Percentiles rank a stretch among this genome's conserved stretches.
These are phyloP conservation scores for Zophobas morio DNA, from an alignment of 1,140 invertebrate species.

Conservation along the genomic window DNA sequence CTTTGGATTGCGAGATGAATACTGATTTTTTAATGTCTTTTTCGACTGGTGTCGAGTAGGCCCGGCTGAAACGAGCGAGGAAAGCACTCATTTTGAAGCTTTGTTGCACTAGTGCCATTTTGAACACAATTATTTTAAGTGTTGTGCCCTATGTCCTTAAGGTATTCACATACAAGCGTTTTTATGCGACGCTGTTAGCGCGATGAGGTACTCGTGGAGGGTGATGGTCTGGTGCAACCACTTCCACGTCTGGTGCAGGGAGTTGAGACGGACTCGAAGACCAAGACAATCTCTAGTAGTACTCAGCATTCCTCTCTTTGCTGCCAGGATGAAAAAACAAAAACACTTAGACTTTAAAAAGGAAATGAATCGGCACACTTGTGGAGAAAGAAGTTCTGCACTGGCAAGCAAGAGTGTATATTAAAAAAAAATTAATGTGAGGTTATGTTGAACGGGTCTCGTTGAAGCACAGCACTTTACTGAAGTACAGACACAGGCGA, in stretches of 20 bases:
- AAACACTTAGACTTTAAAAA: slow-evolving; percentile 24
- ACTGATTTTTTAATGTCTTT: slow-evolving; percentile 78
- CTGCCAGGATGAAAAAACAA: slow-evolving; percentile 61
- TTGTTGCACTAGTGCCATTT: slow-evolving; percentile 63
- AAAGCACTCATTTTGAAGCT: slow-evolving; percentile 50
- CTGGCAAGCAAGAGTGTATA: background rate
- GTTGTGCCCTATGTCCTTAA: slow-evolving; percentile 56
- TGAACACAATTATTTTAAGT: slow-evolving; percentile 44
- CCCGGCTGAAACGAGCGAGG: slow-evolving; percentile 40
- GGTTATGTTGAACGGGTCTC: background rate
- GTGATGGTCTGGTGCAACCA: slow-evolving; percentile 91
- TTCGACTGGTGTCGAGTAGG: slow-evolving; percentile 31
- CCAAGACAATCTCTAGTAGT: slow-evolving; percentile 87
- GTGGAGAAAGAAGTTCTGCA: background rate
- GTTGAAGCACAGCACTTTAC: slow-evolving; percentile 1
- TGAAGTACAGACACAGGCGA: slow-evolving; percentile 22
- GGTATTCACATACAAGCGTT: slow-evolving; percentile 66
- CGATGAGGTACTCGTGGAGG: slow-evolving; percentile 88
- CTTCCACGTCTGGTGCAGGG: slow-evolving; percentile 92
- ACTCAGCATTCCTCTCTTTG: slow-evolving; percentile 84
- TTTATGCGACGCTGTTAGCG: slow-evolving; percentile 81
- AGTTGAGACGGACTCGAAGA: slow-evolving; percentile 86
- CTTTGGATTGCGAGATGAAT: slow-evolving; percentile 91
- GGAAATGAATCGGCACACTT: background rate
- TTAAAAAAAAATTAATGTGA: background rate